Evolutionary conservation across 2,113 vertebrate species (phyloP), one percentile per base, ranked within the genome.

Genomic region (Argyrosomus japonicus): DNA sequence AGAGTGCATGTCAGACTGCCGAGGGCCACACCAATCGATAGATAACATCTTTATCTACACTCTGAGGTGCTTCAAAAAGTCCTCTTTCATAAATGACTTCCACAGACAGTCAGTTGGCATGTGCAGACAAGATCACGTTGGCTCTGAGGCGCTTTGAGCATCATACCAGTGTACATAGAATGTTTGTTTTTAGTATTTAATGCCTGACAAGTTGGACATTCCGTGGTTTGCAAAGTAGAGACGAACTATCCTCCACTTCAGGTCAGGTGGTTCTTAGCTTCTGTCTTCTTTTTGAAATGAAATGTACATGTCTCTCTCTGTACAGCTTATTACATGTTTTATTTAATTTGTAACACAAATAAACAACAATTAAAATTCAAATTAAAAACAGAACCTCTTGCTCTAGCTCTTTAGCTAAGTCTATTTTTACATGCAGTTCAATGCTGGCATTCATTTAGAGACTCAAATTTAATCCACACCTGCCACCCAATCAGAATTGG

Each of bases 41-140:
- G 61, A 61, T 73, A 72, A 83, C 80, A 65, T 84, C 78, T 81
- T 77, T 27, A 69, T 80, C 43, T 61, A 23, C 67, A 70, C 48
- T 56, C 57, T 27, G 40, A 67, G 77, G 29, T 65, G 68, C 79
- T 87, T 69, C 73, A 83, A 67, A 84, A 77, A 76, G 57, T 57
- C 19, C 50, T 76, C 56, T 74, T 69, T 81, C 64, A 68, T 78
- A 80, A 67, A 58, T 60, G 68, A 57, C 64, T 73, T 29, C 56
- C 32, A 70, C 67, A 36, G 32, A 57, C 43, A 68, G 72, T 48
- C 6, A 19, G 45, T 6, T 23, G 56, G 23, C 32, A 36, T n/a
- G 47, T 36, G 43, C 3, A 51, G 27, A 50, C 50, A 40, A 48
- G 19, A 61, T 51, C n/a, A 43, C 2, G 3, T 43, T 25, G 2